These are phyloP conservation scores for Campoplex capitator DNA, from an alignment of 2,888 invertebrate species.

Conservation along the genomic window DNA sequence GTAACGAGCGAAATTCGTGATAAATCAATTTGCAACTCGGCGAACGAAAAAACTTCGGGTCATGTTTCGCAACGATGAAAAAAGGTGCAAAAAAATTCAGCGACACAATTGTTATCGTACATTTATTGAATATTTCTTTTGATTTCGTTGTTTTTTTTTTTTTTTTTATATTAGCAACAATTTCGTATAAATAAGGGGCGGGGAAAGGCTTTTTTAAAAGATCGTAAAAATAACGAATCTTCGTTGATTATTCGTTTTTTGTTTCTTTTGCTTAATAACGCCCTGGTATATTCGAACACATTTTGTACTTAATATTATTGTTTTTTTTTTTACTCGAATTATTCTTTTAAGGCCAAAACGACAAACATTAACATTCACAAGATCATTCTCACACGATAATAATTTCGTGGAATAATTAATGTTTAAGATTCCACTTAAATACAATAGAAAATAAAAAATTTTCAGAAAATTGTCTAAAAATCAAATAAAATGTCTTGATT, in stretches of 20 bases:
- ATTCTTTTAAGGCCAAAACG: background rate
- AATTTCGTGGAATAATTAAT: background rate
- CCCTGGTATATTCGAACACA: conserved; percentile 63
- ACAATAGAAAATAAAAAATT: background rate
- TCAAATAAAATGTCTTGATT: background rate
- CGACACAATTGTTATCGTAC: conserved; percentile 35
- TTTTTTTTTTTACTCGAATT: conserved; percentile 28
- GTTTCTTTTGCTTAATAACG: conserved; percentile 35
- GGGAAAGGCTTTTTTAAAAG: conserved; percentile 40
- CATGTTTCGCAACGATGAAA: conserved; percentile 11
- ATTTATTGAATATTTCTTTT: conserved; percentile 60
- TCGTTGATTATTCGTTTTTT: background rate
- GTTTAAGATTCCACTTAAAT: background rate
- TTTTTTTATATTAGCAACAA: conserved; percentile 53
- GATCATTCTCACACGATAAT: background rate
- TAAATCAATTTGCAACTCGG: background rate
- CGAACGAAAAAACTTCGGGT: background rate
- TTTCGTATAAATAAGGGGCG: conserved; percentile 55
- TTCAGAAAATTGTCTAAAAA: background rate
- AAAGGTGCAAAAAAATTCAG: background rate
- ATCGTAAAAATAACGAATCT: conserved; percentile 57
- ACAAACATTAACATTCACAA: background rate
- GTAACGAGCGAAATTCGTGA: conserved; percentile 1
- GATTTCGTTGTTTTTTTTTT: conserved; percentile 50
- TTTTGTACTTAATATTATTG: conserved; percentile 65